Evolutionary conservation across 2,797 vertebrate genomes (phyloP).

Genomic region (Toxotes lorentzi): DNA sequence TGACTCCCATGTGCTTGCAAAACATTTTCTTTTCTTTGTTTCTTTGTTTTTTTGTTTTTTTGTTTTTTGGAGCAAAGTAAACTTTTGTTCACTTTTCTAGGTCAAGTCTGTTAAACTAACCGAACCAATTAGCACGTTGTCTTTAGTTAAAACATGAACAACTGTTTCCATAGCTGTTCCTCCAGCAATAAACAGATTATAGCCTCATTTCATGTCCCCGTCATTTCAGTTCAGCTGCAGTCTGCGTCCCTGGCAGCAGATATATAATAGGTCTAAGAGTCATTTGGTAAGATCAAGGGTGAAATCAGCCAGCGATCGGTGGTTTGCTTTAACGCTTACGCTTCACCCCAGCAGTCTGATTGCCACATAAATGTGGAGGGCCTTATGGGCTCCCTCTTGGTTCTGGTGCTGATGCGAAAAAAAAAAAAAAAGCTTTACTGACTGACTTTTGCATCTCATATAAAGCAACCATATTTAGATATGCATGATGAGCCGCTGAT

Average conservation of each 20-base stretch:
- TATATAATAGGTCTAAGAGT: slow-evolving; percentile 51
- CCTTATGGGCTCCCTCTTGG: slow-evolving; percentile 14
- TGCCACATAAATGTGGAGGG: slow-evolving; percentile 52
- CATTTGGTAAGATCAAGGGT: slow-evolving; percentile 53
- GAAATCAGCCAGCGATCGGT: slow-evolving; percentile 60
- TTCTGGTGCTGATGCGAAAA: slow-evolving; percentile 26
- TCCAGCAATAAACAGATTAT: slow-evolving; percentile 31
- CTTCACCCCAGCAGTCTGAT: slow-evolving; percentile 55
- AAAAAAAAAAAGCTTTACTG: slow-evolving; percentile 20
- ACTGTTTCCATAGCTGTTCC: slow-evolving; percentile 7
- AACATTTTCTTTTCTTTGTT: neutral
- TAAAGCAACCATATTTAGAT: slow-evolving; percentile 46
- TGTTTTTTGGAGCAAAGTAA: neutral
- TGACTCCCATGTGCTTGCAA: neutral
- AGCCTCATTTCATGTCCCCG: slow-evolving; percentile 33
- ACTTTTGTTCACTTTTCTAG: slow-evolving; percentile 15
- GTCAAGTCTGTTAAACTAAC: neutral
- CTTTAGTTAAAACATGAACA: slow-evolving; percentile 17
- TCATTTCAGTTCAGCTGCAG: slow-evolving; percentile 51
- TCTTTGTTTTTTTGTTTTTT: too few species aligned
- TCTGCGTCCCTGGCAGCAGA: slow-evolving; percentile 38
- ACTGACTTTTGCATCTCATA: slow-evolving; percentile 39
- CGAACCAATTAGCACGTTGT: neutral
- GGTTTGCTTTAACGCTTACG: slow-evolving; percentile 49
- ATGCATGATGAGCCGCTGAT: slow-evolving; percentile 41